These are phyloP conservation scores for Netelia melanura DNA, from an alignment of 2,888 invertebrate species.

Conservation along the genomic window DNA sequence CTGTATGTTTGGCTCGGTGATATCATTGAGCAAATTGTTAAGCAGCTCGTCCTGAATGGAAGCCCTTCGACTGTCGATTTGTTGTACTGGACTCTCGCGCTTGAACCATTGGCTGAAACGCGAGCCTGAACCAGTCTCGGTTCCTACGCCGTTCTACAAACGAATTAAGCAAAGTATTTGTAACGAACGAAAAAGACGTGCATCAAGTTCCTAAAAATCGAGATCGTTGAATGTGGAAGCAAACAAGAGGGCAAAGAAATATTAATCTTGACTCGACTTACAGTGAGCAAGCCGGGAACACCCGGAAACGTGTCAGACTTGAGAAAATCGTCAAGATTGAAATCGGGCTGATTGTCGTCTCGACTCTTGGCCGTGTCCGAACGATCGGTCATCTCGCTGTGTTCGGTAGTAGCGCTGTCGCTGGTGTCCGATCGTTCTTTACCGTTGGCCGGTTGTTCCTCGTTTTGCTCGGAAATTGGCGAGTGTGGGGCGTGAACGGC, in stretches of 20 bases:
- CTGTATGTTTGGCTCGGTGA: constrained; percentile 85
- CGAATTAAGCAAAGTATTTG: constrained; percentile 1
- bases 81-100: constrained; percentile 87
- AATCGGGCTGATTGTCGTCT: constrained; percentile 84
- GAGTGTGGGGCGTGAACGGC: constrained; percentile 81
- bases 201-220: not conserved
- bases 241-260: not conserved
- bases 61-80: constrained; percentile 85
- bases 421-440: constrained; percentile 71
- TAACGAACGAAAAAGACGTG: not conserved
- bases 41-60: constrained; percentile 88
- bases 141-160: constrained; percentile 88
- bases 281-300: constrained; percentile 90
- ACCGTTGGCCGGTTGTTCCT: constrained; percentile 66
- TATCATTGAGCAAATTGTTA: constrained; percentile 88
- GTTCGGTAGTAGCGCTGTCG: constrained; percentile 71
- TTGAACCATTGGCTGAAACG: constrained; percentile 94
- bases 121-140: constrained; percentile 87
- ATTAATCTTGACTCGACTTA: constrained; percentile 83
- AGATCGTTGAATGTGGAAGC: not conserved
- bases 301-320: constrained; percentile 92
- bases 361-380: constrained; percentile 75
- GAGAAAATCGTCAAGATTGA: constrained; percentile 94
- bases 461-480: constrained; percentile 82
- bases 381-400: constrained; percentile 73